phyloP scores from a whole-genome alignment of 2,797 vertebrate species.

The Antennarius maculatus region DNA sequence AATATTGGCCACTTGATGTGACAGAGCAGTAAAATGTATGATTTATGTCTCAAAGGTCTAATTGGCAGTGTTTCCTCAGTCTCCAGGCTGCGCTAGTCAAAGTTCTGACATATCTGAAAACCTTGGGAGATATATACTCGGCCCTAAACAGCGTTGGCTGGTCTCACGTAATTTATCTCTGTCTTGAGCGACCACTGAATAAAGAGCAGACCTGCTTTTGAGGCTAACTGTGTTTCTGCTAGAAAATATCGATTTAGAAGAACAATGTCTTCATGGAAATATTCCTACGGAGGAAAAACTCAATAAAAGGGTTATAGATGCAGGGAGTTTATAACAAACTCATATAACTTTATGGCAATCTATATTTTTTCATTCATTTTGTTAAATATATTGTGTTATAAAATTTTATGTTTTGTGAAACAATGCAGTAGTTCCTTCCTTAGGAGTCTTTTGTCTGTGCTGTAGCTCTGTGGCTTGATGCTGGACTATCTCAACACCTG shows the following conservation, averaged over 20 bases:
- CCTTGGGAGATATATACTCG: constrained; percentile 71
- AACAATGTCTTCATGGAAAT: constrained; percentile 56
- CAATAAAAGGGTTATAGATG: constrained; percentile 42
- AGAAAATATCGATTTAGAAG: constrained; percentile 69
- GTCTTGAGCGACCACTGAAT: constrained; percentile 58
- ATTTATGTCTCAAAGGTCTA: constrained; percentile 75
- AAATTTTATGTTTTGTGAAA: constrained; percentile 31
- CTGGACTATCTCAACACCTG: neutral
- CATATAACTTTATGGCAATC: constrained; percentile 53
- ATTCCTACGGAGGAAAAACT: constrained; percentile 20
- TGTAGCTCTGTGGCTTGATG: neutral
- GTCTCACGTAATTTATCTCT: constrained; percentile 71
- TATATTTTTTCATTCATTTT: constrained; percentile 38
- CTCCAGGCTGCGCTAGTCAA: constrained; percentile 59
- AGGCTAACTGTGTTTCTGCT: constrained; percentile 56
- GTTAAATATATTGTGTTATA: constrained; percentile 32
- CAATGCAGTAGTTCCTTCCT: constrained; percentile 19
- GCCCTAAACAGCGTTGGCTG: constrained; percentile 60
- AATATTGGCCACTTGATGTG: constrained; percentile 52
- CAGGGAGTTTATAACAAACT: constrained; percentile 35
- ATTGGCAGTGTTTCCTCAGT: constrained; percentile 67
- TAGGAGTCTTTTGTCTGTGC: constrained; percentile 3
- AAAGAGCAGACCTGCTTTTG: constrained; percentile 65
- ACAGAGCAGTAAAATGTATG: constrained; percentile 67
- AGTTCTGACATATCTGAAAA: constrained; percentile 71